These are phyloP conservation scores for Chloroceryle inda DNA, from an alignment of 2,797 vertebrate genomes.

Conservation along the genomic window DNA sequence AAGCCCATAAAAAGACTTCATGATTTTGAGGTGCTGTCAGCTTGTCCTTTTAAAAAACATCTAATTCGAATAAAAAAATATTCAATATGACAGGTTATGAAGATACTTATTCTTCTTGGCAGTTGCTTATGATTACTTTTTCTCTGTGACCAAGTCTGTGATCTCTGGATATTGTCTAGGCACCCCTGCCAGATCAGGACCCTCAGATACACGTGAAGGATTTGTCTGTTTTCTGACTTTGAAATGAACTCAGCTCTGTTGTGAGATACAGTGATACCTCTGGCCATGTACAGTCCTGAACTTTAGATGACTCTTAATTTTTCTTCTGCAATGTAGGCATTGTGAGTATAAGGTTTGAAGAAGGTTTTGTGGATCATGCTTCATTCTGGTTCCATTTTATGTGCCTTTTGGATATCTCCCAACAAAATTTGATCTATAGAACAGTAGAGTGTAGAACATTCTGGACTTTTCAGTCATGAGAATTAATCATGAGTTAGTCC, in stretches of 20 bases:
- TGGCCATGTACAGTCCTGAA: neutral
- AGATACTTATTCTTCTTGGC: constrained; percentile 30
- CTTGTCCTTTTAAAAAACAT: constrained; percentile 14
- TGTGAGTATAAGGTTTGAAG: neutral
- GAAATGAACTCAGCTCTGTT: neutral
- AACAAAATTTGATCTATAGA: neutral
- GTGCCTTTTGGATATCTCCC: neutral
- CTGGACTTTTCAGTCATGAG: neutral
- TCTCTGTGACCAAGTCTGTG: neutral
- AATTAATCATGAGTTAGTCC: neutral
- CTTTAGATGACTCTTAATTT: constrained; percentile 16
- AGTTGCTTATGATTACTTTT: constrained; percentile 39
- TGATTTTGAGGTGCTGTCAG: constrained; percentile 34
- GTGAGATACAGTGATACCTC: neutral
- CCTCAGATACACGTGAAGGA: neutral
- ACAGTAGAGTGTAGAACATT: neutral
- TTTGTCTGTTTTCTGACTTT: neutral
- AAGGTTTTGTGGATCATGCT: neutral
- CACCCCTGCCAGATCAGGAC: constrained; percentile 28
- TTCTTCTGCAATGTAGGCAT: neutral
- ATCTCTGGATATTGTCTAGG: constrained; percentile 49
- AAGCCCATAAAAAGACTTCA: constrained; percentile 3
- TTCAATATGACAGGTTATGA: neutral
- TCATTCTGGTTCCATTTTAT: neutral
- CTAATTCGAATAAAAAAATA: neutral